These are phyloP conservation scores for Cataglyphis cursor DNA, from an alignment of 2,888 invertebrate genomes.

Conservation along the genomic window DNA sequence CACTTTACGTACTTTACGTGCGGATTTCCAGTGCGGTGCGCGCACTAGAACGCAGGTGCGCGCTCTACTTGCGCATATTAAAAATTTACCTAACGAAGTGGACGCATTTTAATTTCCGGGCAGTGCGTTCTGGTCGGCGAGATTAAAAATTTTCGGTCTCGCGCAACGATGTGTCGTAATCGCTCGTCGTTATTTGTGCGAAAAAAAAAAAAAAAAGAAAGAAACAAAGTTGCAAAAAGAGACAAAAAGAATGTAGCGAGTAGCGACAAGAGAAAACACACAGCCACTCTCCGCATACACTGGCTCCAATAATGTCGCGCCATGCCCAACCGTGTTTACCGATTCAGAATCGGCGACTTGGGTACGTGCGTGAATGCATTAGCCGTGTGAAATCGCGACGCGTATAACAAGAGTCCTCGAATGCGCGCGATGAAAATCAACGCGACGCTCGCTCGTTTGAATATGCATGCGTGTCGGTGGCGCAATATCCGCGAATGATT, in stretches of 20 bases:
- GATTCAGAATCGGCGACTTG: slow-evolving; percentile 48
- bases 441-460: slow-evolving; percentile 38
- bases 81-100: slow-evolving; percentile 57
- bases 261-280: background rate
- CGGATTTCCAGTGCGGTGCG: slow-evolving; percentile 39
- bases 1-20: slow-evolving; percentile 49
- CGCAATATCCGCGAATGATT: slow-evolving; percentile 24
- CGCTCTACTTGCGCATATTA: slow-evolving; percentile 54
- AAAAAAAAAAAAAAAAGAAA: background rate
- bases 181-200: slow-evolving; percentile 14
- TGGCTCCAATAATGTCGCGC: slow-evolving; percentile 34
- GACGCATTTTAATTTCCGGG: slow-evolving; percentile 56
- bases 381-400: slow-evolving; percentile 39
- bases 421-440: slow-evolving; percentile 47
- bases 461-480: slow-evolving; percentile 54
- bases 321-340: slow-evolving; percentile 36
- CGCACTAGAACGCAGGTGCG: slow-evolving; percentile 47
- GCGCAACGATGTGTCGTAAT: slow-evolving; percentile 49
- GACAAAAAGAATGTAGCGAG: background rate
- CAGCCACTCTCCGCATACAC: background rate
- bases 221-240: background rate
- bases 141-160: slow-evolving; percentile 53
- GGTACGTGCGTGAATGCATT: slow-evolving; percentile 44
- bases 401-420: slow-evolving; percentile 51
- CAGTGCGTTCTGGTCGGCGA: slow-evolving; percentile 46